These are phyloP conservation scores for Menidia menidia DNA, from an alignment of 2,797 vertebrate species.

Conservation along the genomic window DNA sequence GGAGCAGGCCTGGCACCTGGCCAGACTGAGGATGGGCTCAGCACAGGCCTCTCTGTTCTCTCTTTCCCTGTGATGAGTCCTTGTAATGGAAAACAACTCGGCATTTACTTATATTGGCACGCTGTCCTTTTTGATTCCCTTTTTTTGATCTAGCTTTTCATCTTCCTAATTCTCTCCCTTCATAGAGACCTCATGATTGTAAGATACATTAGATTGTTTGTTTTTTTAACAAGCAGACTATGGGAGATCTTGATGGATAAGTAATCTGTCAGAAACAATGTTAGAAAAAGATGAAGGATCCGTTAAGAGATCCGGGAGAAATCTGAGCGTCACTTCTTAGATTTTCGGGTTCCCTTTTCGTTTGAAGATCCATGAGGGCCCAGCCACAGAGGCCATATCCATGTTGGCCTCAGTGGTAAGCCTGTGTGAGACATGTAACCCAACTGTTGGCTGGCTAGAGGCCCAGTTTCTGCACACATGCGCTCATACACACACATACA, in stretches of 20 bases:
- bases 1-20: conserved; percentile 63
- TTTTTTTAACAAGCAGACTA: conserved; percentile 2
- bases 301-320: not conserved
- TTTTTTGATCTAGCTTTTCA: conserved; percentile 12
- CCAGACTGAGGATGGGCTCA: conserved; percentile 67
- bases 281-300: not conserved
- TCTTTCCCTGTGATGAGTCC: conserved; percentile 38
- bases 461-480: conserved; percentile 33
- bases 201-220: not conserved
- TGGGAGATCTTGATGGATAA: conserved; percentile 1
- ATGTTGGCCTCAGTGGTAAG: conserved; percentile 29
- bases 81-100: conserved; percentile 48
- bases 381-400: conserved; percentile 23
- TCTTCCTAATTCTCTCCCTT: not conserved
- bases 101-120: conserved; percentile 27
- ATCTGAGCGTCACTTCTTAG: not conserved
- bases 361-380: conserved; percentile 3
- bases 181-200: not conserved
- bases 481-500: conserved; percentile 16
- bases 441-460: conserved; percentile 51
- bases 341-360: conserved; percentile 15
- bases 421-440: conserved; percentile 29
- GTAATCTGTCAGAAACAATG: not conserved
- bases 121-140: conserved; percentile 24
- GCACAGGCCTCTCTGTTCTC: conserved; percentile 45